phyloP scores from a whole-genome alignment of 2,888 invertebrate species.

The Nymphalis urticae region DNA sequence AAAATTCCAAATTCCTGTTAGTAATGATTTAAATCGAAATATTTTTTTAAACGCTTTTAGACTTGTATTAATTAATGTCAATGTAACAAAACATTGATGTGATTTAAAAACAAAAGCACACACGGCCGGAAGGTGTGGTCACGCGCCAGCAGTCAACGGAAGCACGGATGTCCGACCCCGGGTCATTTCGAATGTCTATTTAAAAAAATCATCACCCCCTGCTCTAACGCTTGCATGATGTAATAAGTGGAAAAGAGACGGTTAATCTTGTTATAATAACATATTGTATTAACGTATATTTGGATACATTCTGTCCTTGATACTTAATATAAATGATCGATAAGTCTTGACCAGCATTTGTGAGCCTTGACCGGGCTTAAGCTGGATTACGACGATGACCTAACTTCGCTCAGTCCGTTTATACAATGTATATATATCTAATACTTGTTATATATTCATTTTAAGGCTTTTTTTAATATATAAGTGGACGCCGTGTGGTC shows the following conservation, averaged over 20 bases:
- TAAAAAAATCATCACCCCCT: conserved; percentile 23
- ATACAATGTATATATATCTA: background rate
- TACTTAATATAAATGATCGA: conserved; percentile 3
- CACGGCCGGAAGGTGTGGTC: conserved; percentile 67
- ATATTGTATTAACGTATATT: background rate
- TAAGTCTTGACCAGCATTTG: conserved; percentile 15
- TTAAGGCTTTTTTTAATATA: no score
- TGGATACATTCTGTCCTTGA: background rate
- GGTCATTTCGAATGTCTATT: conserved; percentile 39
- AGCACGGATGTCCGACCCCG: conserved; percentile 72
- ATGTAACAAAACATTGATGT: conserved; percentile 17
- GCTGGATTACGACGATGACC: conserved; percentile 20
- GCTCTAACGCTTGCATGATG: background rate
- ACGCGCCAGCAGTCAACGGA: conserved; percentile 67
- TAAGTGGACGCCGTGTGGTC: no score
- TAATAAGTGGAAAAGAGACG: background rate
- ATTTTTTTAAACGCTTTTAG: background rate
- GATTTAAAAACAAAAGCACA: conserved; percentile 43
- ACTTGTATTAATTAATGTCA: conserved; percentile 12
- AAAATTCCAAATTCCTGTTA: background rate
- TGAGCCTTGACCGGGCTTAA: conserved; percentile 23
- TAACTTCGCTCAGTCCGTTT: conserved; percentile 9
- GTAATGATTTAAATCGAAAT: background rate
- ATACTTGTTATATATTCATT: no score
- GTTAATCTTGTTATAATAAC: background rate